Evolutionary conservation across 1,140 invertebrate species (phyloP).

Genomic region (Drosophila obscura): DNA sequence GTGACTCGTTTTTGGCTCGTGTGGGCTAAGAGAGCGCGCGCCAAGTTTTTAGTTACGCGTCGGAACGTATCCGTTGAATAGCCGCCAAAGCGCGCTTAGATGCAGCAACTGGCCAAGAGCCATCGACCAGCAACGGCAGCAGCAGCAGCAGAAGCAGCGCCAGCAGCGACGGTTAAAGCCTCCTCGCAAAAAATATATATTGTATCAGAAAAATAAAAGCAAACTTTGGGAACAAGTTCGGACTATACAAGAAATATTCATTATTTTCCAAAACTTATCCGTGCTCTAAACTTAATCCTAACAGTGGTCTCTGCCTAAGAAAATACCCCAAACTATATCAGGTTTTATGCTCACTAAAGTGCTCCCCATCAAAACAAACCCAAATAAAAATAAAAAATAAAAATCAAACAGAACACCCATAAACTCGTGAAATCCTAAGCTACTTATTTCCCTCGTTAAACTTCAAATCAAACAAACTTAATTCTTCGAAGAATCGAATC

Average conservation of each 20-base stretch:
- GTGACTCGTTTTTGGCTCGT: slow-evolving; percentile 73
- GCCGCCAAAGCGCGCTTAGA: slow-evolving; percentile 74
- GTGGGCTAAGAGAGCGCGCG: slow-evolving; percentile 69
- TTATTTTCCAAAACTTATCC: too few species aligned
- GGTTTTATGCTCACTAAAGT: slow-evolving; percentile 18
- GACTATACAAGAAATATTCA: background rate
- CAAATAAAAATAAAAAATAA: slow-evolving; percentile 33
- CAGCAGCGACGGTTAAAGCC: slow-evolving; percentile 44
- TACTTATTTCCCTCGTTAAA: slow-evolving; percentile 62
- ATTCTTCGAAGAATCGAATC: slow-evolving; percentile 17
- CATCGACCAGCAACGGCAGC: slow-evolving; percentile 4
- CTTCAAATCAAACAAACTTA: slow-evolving; percentile 32
- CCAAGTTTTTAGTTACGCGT: slow-evolving; percentile 82
- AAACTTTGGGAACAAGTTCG: slow-evolving; percentile 2
- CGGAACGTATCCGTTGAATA: slow-evolving; percentile 78
- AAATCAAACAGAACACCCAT: slow-evolving; percentile 19
- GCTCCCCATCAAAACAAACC: slow-evolving; percentile 46
- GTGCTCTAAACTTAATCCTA: background rate
- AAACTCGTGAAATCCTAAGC: slow-evolving; percentile 65
- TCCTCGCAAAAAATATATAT: slow-evolving; percentile 21
- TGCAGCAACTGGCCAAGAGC: slow-evolving; percentile 53
- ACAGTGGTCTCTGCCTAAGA: slow-evolving; percentile 9
- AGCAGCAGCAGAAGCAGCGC: background rate
- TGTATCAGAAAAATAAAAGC: slow-evolving; percentile 16
- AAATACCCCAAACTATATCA: slow-evolving; percentile 4